phyloP scores from a whole-genome alignment of 2,797 vertebrate genomes.

The Rhincodon typus region DNA sequence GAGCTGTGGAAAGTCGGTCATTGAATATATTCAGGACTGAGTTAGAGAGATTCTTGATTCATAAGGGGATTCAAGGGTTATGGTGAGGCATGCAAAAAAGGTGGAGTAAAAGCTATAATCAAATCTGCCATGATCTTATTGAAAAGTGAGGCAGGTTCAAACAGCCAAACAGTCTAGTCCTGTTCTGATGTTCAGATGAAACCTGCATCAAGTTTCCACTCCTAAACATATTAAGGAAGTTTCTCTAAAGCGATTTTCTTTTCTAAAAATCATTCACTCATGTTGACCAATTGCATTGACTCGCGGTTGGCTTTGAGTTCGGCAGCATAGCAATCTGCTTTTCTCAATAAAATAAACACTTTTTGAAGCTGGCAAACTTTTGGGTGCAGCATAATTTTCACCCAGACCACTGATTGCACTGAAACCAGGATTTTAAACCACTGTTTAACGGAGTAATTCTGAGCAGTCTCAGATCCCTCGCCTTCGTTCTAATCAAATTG shows the following conservation, averaged over 20 bases:
- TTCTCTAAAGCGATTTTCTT: background rate
- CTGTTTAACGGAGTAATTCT: background rate
- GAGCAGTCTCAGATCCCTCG: background rate
- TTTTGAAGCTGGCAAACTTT: background rate
- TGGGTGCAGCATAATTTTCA: background rate
- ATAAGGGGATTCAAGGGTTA: no score
- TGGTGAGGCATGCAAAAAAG: no score
- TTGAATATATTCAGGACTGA: no score
- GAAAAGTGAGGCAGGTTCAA: background rate
- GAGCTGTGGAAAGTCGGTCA: no score
- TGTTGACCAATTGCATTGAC: background rate
- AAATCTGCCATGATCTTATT: background rate
- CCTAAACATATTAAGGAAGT: background rate
- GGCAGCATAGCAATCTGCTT: no score
- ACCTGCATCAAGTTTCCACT: background rate
- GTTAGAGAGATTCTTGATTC: background rate
- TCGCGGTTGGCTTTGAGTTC: background rate
- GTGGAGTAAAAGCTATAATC: no score
- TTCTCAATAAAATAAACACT: background rate
- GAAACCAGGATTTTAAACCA: background rate
- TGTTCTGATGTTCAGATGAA: background rate
- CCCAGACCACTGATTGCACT: background rate
- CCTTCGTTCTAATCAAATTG: background rate
- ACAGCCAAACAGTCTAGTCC: background rate
- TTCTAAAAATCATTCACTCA: background rate